These are phyloP conservation scores for Nannospalax galili DNA, from an alignment of 2,113 vertebrate species.

Conservation along the genomic window DNA sequence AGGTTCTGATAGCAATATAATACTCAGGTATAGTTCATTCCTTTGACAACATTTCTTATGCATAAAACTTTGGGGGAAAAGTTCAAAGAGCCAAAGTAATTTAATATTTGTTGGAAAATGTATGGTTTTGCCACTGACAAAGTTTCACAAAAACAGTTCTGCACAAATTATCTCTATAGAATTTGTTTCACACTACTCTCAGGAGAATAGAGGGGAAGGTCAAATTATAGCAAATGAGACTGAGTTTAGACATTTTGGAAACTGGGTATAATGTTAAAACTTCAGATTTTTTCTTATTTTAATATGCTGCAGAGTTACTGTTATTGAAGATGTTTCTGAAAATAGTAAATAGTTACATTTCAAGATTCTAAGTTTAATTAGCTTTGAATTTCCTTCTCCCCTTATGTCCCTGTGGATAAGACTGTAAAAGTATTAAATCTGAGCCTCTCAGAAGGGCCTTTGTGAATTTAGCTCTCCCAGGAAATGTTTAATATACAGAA, in stretches of 20 bases:
- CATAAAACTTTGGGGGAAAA: background rate
- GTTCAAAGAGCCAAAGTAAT: conserved; percentile 18
- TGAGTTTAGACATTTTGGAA: conserved; percentile 20
- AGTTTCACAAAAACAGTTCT: background rate
- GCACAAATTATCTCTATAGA: background rate
- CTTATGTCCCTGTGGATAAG: background rate
- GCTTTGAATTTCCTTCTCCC: background rate
- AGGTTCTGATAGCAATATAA: background rate
- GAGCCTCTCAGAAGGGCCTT: background rate
- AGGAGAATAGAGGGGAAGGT: background rate
- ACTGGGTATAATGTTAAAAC: background rate
- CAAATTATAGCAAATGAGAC: background rate
- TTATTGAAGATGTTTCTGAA: background rate
- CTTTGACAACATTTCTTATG: background rate
- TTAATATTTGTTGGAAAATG: background rate
- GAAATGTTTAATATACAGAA: background rate
- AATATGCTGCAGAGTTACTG: background rate
- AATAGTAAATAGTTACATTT: conserved; percentile 9
- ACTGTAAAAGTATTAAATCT: background rate
- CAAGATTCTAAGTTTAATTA: background rate
- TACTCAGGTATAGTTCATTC: background rate
- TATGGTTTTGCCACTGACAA: background rate
- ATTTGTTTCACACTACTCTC: background rate
- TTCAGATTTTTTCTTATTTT: background rate
- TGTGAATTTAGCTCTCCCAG: background rate